Percentiles rank a stretch among this genome's conserved stretches.
These are phyloP conservation scores for Chrysolina haemoptera DNA, from an alignment of 2,888 invertebrate species.

Conservation along the genomic window DNA sequence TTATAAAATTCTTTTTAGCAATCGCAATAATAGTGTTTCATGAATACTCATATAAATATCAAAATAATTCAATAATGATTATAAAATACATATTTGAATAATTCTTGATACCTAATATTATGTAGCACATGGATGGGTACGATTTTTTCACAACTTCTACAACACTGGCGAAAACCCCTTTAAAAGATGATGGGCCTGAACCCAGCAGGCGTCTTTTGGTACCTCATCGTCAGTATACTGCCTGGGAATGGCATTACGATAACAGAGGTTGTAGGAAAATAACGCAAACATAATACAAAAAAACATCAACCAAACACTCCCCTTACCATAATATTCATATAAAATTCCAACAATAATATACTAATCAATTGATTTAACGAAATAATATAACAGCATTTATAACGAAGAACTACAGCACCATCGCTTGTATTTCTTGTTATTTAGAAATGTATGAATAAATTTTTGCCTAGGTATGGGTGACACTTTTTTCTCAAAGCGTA, in stretches of 20 bases:
- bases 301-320: slow-evolving; percentile 59
- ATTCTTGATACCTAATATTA: no score
- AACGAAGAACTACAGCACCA: slow-evolving; percentile 56
- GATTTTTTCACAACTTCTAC: no score
- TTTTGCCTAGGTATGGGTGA: slow-evolving; percentile 64
- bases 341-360: slow-evolving; percentile 68
- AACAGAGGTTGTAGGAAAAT: slow-evolving; percentile 35
- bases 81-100: background rate
- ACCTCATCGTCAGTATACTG: slow-evolving; percentile 57
- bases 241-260: slow-evolving; percentile 65
- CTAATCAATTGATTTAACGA: slow-evolving; percentile 59
- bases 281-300: slow-evolving; percentile 41
- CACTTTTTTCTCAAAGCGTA: slow-evolving; percentile 59
- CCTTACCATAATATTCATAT: slow-evolving; percentile 67
- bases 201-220: slow-evolving; percentile 25
- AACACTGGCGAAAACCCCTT: no score
- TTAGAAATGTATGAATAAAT: slow-evolving; percentile 54
- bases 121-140: no score
- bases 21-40: no score
- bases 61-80: no score
- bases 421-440: slow-evolving; percentile 55
- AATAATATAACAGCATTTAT: slow-evolving; percentile 61
- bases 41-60: no score
- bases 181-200: slow-evolving; percentile 12
- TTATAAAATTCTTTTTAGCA: no score